Evolutionary conservation across 2,888 invertebrate species (phyloP).

Genomic region (Timandra comae): DNA sequence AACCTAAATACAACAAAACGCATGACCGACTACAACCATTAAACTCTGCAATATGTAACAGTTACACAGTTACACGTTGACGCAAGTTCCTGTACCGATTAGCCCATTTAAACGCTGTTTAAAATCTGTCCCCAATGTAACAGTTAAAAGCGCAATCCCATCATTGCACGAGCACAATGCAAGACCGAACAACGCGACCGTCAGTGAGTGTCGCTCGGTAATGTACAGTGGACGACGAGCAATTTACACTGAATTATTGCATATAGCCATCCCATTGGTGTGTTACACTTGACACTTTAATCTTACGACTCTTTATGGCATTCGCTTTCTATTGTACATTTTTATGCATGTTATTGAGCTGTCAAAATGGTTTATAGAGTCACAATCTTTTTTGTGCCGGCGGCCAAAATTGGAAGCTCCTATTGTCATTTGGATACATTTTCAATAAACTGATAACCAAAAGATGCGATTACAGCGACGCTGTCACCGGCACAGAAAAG

Average conservation of each 20-base stretch:
- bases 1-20: no score
- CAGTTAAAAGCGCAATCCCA: conserved; percentile 16
- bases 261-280: conserved; percentile 31
- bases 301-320: conserved; percentile 22
- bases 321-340: conserved; percentile 9
- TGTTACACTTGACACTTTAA: conserved; percentile 29
- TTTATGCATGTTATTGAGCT: no score
- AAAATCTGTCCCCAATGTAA: neutral
- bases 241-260: conserved; percentile 51
- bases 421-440: no score
- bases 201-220: conserved; percentile 33
- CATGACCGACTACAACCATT: no score
- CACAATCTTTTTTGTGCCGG: no score
- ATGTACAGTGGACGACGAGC: conserved; percentile 37
- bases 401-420: no score
- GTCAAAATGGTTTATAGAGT: no score
- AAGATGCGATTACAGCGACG: no score
- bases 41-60: no score
- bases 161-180: conserved; percentile 19
- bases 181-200: conserved; percentile 25
- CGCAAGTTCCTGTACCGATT: neutral
- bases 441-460: no score
- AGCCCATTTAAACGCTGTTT: neutral
- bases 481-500: no score
- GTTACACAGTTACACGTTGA: no score